These are phyloP conservation scores for Colaptes auratus DNA, from an alignment of 2,113 vertebrate species.

Conservation along the genomic window DNA sequence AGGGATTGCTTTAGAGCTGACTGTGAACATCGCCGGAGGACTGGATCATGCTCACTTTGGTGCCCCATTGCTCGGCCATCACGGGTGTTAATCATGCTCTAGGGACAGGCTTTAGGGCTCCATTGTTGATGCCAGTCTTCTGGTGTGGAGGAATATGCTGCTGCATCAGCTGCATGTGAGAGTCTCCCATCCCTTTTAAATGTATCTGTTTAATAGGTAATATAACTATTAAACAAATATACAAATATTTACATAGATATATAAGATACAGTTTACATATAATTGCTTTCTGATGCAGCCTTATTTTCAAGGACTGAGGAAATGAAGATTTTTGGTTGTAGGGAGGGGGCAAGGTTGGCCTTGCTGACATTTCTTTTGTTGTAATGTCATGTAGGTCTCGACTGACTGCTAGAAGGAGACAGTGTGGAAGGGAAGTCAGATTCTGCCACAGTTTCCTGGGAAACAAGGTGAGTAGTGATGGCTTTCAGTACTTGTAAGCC, in stretches of 20 bases:
- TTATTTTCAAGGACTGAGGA: not conserved
- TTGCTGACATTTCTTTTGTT: slow-evolving; percentile 40
- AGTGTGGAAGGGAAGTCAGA: not conserved
- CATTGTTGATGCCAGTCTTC: not conserved
- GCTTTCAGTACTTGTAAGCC: not conserved
- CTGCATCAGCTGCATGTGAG: rapidly evolving
- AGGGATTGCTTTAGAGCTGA: not conserved
- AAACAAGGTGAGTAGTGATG: slow-evolving; percentile 25
- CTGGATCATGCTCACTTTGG: rapidly evolving
- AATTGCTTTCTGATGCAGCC: not conserved
- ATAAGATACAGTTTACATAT: not conserved
- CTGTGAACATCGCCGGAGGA: not conserved
- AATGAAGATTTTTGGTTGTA: not conserved
- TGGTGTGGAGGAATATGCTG: not conserved
- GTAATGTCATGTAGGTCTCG: not conserved
- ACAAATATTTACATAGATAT: not conserved
- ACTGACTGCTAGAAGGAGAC: not conserved
- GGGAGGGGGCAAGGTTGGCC: not conserved
- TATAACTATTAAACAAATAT: not conserved
- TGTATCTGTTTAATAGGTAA: not conserved
- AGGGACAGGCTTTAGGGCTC: not conserved
- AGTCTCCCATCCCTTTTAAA: not conserved
- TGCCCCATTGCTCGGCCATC: not conserved
- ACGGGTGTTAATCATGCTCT: not conserved
- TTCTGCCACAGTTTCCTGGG: not conserved